Percentiles rank a stretch among this genome's conserved stretches.
Evolutionary conservation across 92 coral and sea anemone genomes (phyloP).

Genomic region (Parazoanthus atlanticus): DNA sequence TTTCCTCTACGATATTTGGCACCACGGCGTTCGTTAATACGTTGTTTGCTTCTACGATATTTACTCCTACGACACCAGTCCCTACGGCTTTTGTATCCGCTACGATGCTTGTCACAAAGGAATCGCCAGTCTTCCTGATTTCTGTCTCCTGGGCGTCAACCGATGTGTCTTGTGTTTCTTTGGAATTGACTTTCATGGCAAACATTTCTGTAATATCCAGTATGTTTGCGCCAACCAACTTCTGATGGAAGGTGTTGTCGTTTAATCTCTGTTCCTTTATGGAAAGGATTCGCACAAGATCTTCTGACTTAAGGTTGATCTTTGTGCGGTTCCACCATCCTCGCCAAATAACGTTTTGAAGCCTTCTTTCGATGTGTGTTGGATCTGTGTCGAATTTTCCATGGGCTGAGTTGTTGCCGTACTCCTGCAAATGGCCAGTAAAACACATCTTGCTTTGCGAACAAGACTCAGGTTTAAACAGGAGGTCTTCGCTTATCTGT

Average conservation of each 20-base stretch:
- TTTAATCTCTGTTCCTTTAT: neutral
- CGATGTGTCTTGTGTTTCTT: neutral
- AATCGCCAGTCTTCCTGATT: too few species aligned
- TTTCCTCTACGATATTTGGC: neutral
- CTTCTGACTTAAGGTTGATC: neutral
- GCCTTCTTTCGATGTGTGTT: neutral
- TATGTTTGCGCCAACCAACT: neutral
- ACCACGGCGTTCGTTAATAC: neutral
- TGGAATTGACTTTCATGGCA: neutral
- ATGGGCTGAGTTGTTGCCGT: neutral
- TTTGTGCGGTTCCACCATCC: constrained; percentile 3
- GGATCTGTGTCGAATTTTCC: neutral
- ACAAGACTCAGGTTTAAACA: neutral
- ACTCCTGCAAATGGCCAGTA: neutral
- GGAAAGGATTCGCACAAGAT: neutral
- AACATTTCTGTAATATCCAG: neutral
- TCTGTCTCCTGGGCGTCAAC: neutral
- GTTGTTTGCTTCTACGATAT: neutral
- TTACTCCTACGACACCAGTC: neutral
- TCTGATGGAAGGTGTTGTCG: neutral
- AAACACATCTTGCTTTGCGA: neutral
- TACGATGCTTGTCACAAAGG: neutral
- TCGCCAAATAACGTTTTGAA: neutral
- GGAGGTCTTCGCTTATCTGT: neutral
- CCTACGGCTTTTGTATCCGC: neutral